Conservation (phyloP, 2,888 invertebrate genomes). For the Caenorhabditis wallacei region DNA sequence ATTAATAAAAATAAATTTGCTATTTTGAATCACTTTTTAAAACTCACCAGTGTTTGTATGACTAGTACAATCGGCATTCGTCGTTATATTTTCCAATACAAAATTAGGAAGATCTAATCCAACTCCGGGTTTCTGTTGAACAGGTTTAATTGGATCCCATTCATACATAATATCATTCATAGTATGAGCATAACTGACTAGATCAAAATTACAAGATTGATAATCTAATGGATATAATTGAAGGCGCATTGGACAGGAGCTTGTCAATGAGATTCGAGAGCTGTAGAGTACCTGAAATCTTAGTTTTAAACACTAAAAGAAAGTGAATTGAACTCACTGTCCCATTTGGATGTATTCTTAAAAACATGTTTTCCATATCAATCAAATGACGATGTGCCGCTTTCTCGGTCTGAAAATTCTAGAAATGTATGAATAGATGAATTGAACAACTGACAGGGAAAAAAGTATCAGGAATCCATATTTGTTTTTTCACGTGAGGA, state of each 20-base stretch:
- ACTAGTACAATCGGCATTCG: slow-evolving; percentile 87
- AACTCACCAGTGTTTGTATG: slow-evolving; percentile 93
- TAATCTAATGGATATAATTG: slow-evolving; percentile 92
- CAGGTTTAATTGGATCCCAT: slow-evolving; percentile 74
- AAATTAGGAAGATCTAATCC: slow-evolving; percentile 82
- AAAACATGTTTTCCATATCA: slow-evolving; percentile 89
- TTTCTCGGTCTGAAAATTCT: slow-evolving; percentile 94
- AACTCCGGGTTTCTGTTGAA: slow-evolving; percentile 73
- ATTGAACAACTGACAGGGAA: slow-evolving; percentile 75
- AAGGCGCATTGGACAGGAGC: slow-evolving; percentile 76
- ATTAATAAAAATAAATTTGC: too few relatives aligned
- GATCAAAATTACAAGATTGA: slow-evolving; percentile 94
- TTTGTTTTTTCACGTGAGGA: slow-evolving; percentile 87
- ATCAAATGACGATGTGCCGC: slow-evolving; percentile 89
- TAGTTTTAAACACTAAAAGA: too few relatives aligned
- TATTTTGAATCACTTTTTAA: not conserved
- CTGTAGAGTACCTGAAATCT: slow-evolving; percentile 78
- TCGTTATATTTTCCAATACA: slow-evolving; percentile 74
- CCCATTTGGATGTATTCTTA: slow-evolving; percentile 95
- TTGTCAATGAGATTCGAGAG: slow-evolving; percentile 78
- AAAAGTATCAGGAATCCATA: slow-evolving; percentile 91
- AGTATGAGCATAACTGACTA: slow-evolving; percentile 99
- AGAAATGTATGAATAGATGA: not conserved
- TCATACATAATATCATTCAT: slow-evolving; percentile 86
- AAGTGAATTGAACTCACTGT: slow-evolving; percentile 54